Conservation (phyloP, 2,888 invertebrate genomes). For the Amorpha juglandis region DNA sequence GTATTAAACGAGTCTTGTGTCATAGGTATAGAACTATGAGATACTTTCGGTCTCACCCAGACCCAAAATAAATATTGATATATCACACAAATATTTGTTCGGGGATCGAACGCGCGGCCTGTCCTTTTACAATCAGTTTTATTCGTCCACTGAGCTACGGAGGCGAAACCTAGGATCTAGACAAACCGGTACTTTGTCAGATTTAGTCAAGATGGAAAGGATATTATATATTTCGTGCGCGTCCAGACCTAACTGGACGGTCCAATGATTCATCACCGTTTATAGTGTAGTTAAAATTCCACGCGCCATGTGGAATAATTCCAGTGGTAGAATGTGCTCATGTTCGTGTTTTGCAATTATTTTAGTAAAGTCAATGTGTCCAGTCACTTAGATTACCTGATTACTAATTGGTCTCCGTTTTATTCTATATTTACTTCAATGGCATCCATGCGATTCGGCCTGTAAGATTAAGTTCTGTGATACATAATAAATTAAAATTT, state of each 20-base stretch:
- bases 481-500: too few relatives aligned
- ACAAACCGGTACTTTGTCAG: background rate
- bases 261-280: slow-evolving; percentile 25
- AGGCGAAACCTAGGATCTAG: too few relatives aligned
- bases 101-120: too few relatives aligned
- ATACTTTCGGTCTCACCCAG: too few relatives aligned
- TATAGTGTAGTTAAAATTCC: slow-evolving; percentile 27
- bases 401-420: slow-evolving; percentile 19
- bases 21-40: too few relatives aligned
- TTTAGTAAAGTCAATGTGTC: slow-evolving; percentile 16
- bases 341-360: background rate
- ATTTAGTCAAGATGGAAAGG: background rate
- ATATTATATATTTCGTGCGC: slow-evolving; percentile 23
- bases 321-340: slow-evolving; percentile 19
- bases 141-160: too few relatives aligned
- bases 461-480: background rate
- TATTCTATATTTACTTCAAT: background rate
- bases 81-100: too few relatives aligned
- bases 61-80: too few relatives aligned
- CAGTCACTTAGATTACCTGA: slow-evolving; percentile 15
- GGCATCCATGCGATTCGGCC: background rate
- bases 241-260: slow-evolving; percentile 19
- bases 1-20: too few relatives aligned
- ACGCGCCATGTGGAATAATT: slow-evolving; percentile 20
- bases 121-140: too few relatives aligned